Evolutionary conservation across 2,888 invertebrate species (phyloP).

Genomic region (Amiota communis): DNA sequence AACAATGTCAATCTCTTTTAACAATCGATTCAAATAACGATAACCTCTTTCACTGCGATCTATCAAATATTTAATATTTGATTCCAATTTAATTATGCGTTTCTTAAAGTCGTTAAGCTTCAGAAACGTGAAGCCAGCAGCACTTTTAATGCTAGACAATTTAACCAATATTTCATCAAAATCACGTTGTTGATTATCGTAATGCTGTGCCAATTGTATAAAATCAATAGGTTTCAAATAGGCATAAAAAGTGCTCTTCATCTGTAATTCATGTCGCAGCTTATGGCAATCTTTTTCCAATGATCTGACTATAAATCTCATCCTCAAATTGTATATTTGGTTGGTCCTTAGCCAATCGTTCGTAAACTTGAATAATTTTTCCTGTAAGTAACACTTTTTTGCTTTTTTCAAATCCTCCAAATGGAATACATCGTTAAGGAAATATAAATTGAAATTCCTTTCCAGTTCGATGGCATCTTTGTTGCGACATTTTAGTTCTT

Average conservation of each 20-base stretch:
- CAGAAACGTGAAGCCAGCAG: background rate
- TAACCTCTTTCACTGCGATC: no score
- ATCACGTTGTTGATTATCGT: background rate
- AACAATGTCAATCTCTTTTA: no score
- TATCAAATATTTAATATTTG: no score
- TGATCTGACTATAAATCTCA: background rate
- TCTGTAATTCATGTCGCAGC: background rate
- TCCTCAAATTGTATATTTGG: background rate
- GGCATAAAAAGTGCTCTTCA: background rate
- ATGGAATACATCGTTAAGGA: background rate
- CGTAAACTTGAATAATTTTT: background rate
- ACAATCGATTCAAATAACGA: no score
- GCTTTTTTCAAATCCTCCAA: background rate
- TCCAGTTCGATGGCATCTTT: background rate
- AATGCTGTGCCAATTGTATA: background rate
- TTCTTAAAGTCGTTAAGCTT: background rate
- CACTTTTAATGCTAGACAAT: background rate
- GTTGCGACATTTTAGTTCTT: constrained; percentile 1
- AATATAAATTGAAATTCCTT: background rate
- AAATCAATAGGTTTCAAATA: background rate
- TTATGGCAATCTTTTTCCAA: background rate
- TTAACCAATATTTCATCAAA: background rate
- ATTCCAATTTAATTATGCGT: no score
- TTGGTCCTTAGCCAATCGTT: background rate
- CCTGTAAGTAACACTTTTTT: background rate